These are phyloP conservation scores for Abramis brama DNA, from an alignment of 2,113 vertebrate species.

Conservation along the genomic window DNA sequence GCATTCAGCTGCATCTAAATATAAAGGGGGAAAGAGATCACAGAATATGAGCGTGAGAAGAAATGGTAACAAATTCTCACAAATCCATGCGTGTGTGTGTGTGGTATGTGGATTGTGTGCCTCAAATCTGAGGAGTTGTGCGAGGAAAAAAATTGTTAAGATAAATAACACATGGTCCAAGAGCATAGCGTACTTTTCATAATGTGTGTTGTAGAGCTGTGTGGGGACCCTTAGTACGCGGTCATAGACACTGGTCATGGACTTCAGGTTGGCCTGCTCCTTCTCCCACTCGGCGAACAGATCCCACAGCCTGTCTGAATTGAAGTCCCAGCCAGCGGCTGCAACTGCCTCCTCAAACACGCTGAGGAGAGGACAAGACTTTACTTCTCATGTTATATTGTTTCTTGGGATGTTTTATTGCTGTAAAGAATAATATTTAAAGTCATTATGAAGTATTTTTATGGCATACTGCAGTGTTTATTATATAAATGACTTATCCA, in stretches of 20 bases:
- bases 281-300: slow-evolving; percentile 84
- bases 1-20: slow-evolving; percentile 62
- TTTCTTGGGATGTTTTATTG: neutral
- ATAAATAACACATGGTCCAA: neutral
- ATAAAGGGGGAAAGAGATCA: slow-evolving; percentile 59
- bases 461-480: neutral
- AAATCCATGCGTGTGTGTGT: slow-evolving; percentile 52
- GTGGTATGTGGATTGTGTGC: slow-evolving; percentile 26
- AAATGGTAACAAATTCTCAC: slow-evolving; percentile 55
- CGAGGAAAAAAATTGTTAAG: slow-evolving; percentile 28
- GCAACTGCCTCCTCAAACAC: slow-evolving; percentile 79
- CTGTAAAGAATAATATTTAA: neutral
- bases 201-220: slow-evolving; percentile 83
- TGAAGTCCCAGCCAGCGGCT: slow-evolving; percentile 82
- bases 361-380: slow-evolving; percentile 57
- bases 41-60: slow-evolving; percentile 57
- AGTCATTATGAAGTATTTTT: neutral
- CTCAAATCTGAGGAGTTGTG: slow-evolving; percentile 50
- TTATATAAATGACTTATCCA: too few species aligned
- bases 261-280: slow-evolving; percentile 76
- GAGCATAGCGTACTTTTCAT: slow-evolving; percentile 76
- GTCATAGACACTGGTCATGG: slow-evolving; percentile 75
- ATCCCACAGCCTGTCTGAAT: slow-evolving; percentile 86
- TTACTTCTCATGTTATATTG: neutral
- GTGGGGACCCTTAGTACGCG: slow-evolving; percentile 80